Percentiles rank a stretch among this genome's conserved stretches.
Evolutionary conservation across 2,113 vertebrate genomes (phyloP).

Genomic region (Chaetodon auriga): DNA sequence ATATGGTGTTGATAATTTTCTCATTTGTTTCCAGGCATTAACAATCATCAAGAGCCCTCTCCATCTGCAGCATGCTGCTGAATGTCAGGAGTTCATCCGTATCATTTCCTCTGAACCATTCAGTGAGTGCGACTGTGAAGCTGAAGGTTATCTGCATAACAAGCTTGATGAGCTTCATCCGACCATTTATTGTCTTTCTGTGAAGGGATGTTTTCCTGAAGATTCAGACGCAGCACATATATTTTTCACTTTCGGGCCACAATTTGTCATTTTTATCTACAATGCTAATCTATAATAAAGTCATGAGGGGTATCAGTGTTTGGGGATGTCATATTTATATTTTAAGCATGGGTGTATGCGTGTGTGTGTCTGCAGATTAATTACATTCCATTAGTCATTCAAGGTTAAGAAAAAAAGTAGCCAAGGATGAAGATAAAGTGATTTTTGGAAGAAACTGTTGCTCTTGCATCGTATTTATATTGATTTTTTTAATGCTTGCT

Average conservation of each 20-base stretch:
- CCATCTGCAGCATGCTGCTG: background rate
- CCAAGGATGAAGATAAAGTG: slow-evolving; percentile 22
- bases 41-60: slow-evolving; percentile 16
- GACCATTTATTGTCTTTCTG: background rate
- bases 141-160: slow-evolving; percentile 42
- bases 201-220: background rate
- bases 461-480: slow-evolving; percentile 14
- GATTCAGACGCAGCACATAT: background rate
- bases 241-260: background rate
- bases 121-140: slow-evolving; percentile 4
- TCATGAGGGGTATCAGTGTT: background rate
- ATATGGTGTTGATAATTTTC: slow-evolving; percentile 44
- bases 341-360: background rate
- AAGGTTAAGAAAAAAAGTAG: slow-evolving; percentile 5
- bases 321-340: slow-evolving; percentile 11
- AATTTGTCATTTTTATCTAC: slow-evolving; percentile 33
- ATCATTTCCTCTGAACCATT: slow-evolving; percentile 17
- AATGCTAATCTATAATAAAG: slow-evolving; percentile 11
- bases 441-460: slow-evolving; percentile 31
- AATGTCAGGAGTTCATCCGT: slow-evolving; percentile 39
- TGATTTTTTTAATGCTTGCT: background rate
- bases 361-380: slow-evolving; percentile 34
- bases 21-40: slow-evolving; percentile 54
- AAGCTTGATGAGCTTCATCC: background rate
- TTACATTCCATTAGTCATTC: slow-evolving; percentile 45